Percentiles rank a stretch among this genome's conserved stretches.
phyloP scores from a whole-genome alignment of 2,797 vertebrate genomes.

The Onychomys torridus region DNA sequence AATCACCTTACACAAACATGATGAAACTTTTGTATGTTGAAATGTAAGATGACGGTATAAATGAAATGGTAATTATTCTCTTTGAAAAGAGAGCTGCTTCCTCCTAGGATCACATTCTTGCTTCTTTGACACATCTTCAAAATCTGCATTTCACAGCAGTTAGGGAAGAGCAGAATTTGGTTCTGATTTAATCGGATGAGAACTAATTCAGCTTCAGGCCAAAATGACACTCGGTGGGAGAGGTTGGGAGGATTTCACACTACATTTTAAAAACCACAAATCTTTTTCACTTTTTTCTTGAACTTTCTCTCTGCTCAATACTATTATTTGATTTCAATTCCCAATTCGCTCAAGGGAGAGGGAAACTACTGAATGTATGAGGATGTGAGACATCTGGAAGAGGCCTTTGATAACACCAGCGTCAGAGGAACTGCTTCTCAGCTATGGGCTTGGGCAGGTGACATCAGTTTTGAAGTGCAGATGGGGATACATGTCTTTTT shows the following conservation, averaged over 20 bases:
- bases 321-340: conserved; percentile 71
- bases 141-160: conserved; percentile 73
- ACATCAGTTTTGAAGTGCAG: neutral
- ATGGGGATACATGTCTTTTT: neutral
- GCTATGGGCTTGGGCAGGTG: neutral
- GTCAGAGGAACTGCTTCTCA: neutral
- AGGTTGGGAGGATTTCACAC: conserved; percentile 71
- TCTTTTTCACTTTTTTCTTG: conserved; percentile 68
- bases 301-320: conserved; percentile 72
- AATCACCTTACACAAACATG: conserved; percentile 71
- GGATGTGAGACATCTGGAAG: conserved; percentile 45
- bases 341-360: conserved; percentile 43
- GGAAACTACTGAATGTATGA: conserved; percentile 20
- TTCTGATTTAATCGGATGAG: conserved; percentile 78
- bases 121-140: conserved; percentile 79
- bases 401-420: neutral
- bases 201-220: conserved; percentile 63
- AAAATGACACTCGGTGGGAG: conserved; percentile 71
- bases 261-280: conserved; percentile 44
- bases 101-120: conserved; percentile 66
- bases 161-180: conserved; percentile 67
- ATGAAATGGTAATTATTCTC: conserved; percentile 79
- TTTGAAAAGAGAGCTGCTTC: conserved; percentile 70
- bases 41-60: conserved; percentile 73
- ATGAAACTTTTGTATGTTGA: conserved; percentile 74